Base-by-base conservation (phyloP, 2,888 invertebrate species). In the Nemotelus nigrinus region DNA sequence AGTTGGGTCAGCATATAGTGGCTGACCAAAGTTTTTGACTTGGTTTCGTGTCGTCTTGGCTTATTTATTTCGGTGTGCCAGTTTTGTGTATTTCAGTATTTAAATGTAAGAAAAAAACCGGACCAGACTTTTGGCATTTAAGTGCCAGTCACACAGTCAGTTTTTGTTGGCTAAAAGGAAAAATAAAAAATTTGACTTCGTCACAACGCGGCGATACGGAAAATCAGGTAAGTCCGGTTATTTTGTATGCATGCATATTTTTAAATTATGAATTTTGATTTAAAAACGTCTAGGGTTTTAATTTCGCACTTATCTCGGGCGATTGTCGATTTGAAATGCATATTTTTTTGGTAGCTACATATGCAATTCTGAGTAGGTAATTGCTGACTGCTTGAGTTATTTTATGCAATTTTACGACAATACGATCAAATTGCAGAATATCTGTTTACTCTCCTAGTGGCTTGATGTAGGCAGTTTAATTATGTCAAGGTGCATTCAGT, bases 81-180 rank as follows among this genome's bases (percentile, higher is more conserved):
- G n/a, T 65, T 44, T 10, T 8, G 10, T 7, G 43, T 65, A 44
- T n/a, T 45, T 45, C 44, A 65, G 45, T 65, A 47, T 41, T 43
- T 70, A 53, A 70, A 53, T 55, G 70, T 70, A 70, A 45, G 58
- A 58, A 70, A 65, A 45, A 71, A 53, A 74, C 74, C 63, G 74
- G 74, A 74, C 63, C 63, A 48, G 50, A 50, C 74, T 45, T 72
- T 50, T 63, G 74, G 74, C 74, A 74, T 74, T 74, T 74, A 74
- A 60, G 74, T 63, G 74, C 48, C 74, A 74, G 48, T 60, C 47
- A 25, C 72, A 48, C 44, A 41, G 72, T 55, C 25, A 5, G 58
- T 47, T 60, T 39, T 10, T 60, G 48, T n/a, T 47, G n/a, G 2
- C n/a, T 10, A 43, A 57, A 2, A 47, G 47, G 39, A 60, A 63